Evolutionary conservation across 2,888 invertebrate genomes (phyloP), one percentile per base, ranked within the genome.

Genomic region (Neuroscelio doddi): DNA sequence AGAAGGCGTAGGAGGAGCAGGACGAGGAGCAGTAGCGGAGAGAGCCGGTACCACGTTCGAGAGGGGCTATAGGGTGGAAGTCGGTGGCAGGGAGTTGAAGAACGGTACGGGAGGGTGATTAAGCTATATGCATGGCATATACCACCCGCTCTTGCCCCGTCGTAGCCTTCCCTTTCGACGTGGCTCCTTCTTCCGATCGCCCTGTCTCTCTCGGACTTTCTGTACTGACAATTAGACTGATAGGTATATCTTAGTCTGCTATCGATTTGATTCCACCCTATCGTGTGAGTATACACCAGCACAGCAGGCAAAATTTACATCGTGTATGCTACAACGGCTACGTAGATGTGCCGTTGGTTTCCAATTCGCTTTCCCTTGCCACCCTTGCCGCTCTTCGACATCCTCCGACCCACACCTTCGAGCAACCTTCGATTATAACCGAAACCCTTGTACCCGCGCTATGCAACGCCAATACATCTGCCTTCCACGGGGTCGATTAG

Each of bases 61-160:
- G 78, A 78, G 76, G 77, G 79, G 76, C 74, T 74, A 77, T 74
- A 75, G 69, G 67, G 61, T 52, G 65, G 38, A 61, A 68, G 71
- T 68, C 69, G 65, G 68, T 52, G 66, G 62, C 69, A 72, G 72
- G 74, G 69, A 74, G 77, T 77, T 77, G 80, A 81, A 80, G 80
- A 79, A 83, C 81, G 80, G 77, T 75, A 77, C 73, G 73, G 80
- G 81, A 80, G 80, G 85, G 86, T 87, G 87, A 87, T 87, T 87
- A 87, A 87, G 87, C 87, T 86, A 86, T 87, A 86, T 86, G 86
- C 86, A 86, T 85, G 83, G 85, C 81, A 86, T 86, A 86, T 86
- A 86, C 86, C 68, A 47, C 64, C 58, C 63, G 44, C 72, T 64
- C 67, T 52, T 47, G 44, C 67, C 53, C 64, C 68, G 56, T 59